Evolutionary conservation across 2,888 invertebrate genomes (phyloP).

Genomic region (Polymixis lichenea): DNA sequence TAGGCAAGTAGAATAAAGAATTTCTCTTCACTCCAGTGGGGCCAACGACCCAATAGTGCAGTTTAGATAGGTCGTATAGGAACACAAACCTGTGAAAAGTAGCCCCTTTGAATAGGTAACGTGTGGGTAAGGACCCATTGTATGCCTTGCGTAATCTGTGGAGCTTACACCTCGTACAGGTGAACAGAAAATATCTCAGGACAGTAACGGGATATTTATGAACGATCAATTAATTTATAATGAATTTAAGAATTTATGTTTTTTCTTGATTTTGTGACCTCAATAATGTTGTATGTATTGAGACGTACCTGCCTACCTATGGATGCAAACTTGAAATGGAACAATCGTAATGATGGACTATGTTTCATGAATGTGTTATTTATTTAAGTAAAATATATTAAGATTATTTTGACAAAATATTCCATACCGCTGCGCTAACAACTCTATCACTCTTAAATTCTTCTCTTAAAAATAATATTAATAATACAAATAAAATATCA

Average conservation of each 20-base stretch:
- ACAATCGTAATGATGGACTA: not conserved
- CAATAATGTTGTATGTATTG: not conserved
- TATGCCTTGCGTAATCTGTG: slow-evolving; percentile 35
- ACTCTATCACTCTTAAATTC: slow-evolving; percentile 19
- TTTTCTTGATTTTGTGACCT: not conserved
- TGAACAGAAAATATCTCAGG: slow-evolving; percentile 26
- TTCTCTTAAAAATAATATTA: slow-evolving; percentile 41
- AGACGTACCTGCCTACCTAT: not conserved
- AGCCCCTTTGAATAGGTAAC: not conserved
- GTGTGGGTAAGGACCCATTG: slow-evolving; percentile 36
- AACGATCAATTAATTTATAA: not conserved
- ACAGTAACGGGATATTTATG: not conserved
- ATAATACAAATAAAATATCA: slow-evolving; percentile 80
- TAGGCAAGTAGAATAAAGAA: not conserved
- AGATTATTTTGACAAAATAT: not conserved
- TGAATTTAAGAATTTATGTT: not conserved
- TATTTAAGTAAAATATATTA: not conserved
- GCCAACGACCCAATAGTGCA: slow-evolving; percentile 11
- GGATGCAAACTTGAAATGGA: not conserved
- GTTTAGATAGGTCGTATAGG: slow-evolving; percentile 15
- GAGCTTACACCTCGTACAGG: slow-evolving; percentile 44
- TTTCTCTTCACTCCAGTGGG: not conserved
- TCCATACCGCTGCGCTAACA: not conserved
- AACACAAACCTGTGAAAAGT: slow-evolving; percentile 24
- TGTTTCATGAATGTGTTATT: not conserved